Percentiles rank a stretch among this genome's conserved stretches.
phyloP scores from a whole-genome alignment of 2,888 invertebrate species.

The Acanthoscelides obtectus region DNA sequence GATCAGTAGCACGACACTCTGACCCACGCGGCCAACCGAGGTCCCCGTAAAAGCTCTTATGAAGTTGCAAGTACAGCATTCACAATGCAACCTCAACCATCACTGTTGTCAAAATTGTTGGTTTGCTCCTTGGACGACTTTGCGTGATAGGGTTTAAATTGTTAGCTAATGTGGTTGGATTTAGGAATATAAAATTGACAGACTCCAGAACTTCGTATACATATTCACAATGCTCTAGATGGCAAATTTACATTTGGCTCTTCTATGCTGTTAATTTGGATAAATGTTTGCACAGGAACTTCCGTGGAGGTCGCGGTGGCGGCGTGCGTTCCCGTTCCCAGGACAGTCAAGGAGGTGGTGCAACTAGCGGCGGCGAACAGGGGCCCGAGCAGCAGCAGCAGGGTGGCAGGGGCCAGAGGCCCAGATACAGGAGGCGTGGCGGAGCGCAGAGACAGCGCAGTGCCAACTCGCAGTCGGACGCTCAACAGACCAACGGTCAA shows the following conservation, averaged over 20 bases:
- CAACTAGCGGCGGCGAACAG: slow-evolving; percentile 47
- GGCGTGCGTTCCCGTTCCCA: slow-evolving; percentile 52
- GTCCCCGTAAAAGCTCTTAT: too few relatives aligned
- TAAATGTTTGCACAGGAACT: slow-evolving; percentile 50
- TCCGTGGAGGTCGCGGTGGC: slow-evolving; percentile 62
- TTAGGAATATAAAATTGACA: too few relatives aligned
- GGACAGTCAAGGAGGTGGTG: slow-evolving; percentile 49
- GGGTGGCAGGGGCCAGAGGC: slow-evolving; percentile 41
- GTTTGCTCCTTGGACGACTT: too few relatives aligned
- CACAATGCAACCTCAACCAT: too few relatives aligned
- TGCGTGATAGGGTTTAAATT: too few relatives aligned
- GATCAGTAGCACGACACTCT: too few relatives aligned
- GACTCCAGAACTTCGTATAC: too few relatives aligned
- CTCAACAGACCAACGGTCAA: slow-evolving; percentile 10
- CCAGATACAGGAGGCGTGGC: slow-evolving; percentile 49
- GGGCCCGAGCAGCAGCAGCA: slow-evolving; percentile 38
- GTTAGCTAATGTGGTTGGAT: too few relatives aligned
- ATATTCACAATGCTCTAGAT: too few relatives aligned
- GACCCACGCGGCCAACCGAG: too few relatives aligned
- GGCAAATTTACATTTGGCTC: background rate
- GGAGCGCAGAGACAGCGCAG: slow-evolving; percentile 42
- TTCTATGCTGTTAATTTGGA: background rate
- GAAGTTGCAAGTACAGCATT: too few relatives aligned
- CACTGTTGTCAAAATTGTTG: too few relatives aligned
- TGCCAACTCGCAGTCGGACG: slow-evolving; percentile 46